Conservation (phyloP, 2,113 vertebrate species). For the Rhabdornis inornatus region DNA sequence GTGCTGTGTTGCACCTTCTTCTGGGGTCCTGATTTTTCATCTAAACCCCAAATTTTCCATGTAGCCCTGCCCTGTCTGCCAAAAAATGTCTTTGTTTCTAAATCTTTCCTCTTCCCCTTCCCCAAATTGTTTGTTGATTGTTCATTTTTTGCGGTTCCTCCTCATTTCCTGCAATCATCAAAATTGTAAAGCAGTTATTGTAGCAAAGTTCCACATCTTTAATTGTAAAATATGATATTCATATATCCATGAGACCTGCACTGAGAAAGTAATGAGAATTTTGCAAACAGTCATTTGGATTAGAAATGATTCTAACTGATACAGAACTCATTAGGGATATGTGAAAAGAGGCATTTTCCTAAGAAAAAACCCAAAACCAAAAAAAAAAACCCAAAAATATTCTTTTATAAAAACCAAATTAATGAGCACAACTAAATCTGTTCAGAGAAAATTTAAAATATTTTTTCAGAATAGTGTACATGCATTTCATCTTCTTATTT, state of each 20-base stretch:
- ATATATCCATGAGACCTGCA: neutral
- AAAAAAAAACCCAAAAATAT: neutral
- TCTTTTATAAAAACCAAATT: neutral
- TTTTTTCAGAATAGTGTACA: neutral
- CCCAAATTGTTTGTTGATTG: neutral
- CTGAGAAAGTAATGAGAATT: neutral
- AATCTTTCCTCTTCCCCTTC: neutral
- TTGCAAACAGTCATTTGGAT: neutral
- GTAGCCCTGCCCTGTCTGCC: neutral
- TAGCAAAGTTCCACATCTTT: neutral
- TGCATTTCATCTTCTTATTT: neutral
- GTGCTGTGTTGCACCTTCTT: neutral
- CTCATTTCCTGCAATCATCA: neutral
- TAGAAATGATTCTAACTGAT: neutral
- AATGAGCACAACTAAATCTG: neutral
- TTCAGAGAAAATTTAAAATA: constrained; percentile 36
- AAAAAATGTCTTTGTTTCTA: neutral
- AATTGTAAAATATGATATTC: neutral
- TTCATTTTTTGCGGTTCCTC: neutral
- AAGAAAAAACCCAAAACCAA: neutral
- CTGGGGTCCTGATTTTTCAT: neutral
- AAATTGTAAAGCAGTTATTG: neutral
- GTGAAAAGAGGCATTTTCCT: neutral
- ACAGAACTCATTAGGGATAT: neutral
- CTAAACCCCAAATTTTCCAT: neutral